Percentiles rank a stretch among this genome's conserved stretches.
Evolutionary conservation across 2,888 invertebrate species (phyloP).

Genomic region (Eupithecia inturbata): DNA sequence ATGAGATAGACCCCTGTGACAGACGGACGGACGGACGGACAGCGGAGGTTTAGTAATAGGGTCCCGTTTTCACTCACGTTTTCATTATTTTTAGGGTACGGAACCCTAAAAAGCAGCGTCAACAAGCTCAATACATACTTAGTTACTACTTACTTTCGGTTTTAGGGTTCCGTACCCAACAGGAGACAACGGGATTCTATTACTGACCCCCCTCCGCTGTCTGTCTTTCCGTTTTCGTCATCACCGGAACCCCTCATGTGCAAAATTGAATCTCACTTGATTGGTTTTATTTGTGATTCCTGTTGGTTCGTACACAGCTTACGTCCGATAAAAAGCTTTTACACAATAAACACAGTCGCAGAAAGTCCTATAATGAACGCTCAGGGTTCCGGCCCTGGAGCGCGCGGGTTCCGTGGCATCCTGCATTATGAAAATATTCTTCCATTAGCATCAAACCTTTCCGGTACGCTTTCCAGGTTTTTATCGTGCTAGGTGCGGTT

Average conservation of each 20-base stretch:
- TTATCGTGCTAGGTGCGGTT: conserved; percentile 19
- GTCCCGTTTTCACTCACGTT: too few species aligned
- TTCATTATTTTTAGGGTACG: too few species aligned
- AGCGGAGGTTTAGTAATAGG: too few species aligned
- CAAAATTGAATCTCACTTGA: not conserved
- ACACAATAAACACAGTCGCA: not conserved
- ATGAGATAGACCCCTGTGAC: too few species aligned
- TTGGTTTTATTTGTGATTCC: not conserved
- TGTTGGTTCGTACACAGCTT: not conserved
- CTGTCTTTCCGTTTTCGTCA: too few species aligned
- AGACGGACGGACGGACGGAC: too few species aligned
- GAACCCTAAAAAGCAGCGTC: not conserved
- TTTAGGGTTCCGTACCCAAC: too few species aligned
- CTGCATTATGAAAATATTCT: conserved; percentile 57
- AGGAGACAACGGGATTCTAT: too few species aligned
- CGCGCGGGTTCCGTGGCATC: conserved; percentile 21
- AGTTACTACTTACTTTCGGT: too few species aligned
- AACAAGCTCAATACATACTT: too few species aligned
- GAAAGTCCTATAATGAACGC: conserved; percentile 60
- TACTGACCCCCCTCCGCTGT: too few species aligned
- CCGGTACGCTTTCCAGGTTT: conserved; percentile 24
- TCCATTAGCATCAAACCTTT: conserved; percentile 53
- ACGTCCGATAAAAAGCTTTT: conserved; percentile 1
- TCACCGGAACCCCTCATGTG: not conserved
- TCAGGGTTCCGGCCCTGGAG: not conserved